phyloP scores from a whole-genome alignment of 1,140 invertebrate genomes.

The Nylanderia fulva region DNA sequence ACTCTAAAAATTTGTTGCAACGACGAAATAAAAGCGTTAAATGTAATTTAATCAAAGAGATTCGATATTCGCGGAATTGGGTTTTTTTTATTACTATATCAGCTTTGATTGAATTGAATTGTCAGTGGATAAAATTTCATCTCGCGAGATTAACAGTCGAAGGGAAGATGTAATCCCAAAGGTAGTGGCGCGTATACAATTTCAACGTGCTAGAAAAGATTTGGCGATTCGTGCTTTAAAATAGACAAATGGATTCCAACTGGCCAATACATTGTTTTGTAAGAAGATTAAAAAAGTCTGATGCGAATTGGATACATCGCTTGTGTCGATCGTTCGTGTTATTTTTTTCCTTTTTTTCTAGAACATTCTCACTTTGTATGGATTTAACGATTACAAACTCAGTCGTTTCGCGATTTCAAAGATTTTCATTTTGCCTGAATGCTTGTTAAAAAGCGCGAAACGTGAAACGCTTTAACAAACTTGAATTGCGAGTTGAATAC shows the following conservation, averaged over 20 bases:
- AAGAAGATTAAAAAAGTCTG: slow-evolving; percentile 58
- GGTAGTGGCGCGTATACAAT: slow-evolving; percentile 24
- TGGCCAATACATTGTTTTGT: slow-evolving; percentile 23
- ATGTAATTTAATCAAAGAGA: slow-evolving; percentile 29
- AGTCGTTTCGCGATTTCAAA: slow-evolving; percentile 1
- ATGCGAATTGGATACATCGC: slow-evolving; percentile 10
- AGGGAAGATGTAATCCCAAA: slow-evolving; percentile 37
- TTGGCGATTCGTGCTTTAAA: slow-evolving; percentile 22
- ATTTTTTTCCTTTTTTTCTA: not conserved
- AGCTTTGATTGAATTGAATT: slow-evolving; percentile 49
- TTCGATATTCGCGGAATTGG: not conserved
- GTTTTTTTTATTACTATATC: slow-evolving; percentile 11
- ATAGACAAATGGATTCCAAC: slow-evolving; percentile 24
- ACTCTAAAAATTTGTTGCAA: not conserved
- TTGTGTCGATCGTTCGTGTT: slow-evolving; percentile 4
- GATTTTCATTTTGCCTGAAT: slow-evolving; percentile 39
- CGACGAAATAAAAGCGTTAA: slow-evolving; percentile 6
- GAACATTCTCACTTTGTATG: slow-evolving; percentile 25
- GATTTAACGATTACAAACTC: slow-evolving; percentile 28
- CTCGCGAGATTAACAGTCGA: slow-evolving; percentile 43
- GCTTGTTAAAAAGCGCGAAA: not conserved
- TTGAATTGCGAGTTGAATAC: slow-evolving; percentile 27
- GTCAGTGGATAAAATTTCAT: slow-evolving; percentile 18
- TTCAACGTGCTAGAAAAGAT: slow-evolving; percentile 28
- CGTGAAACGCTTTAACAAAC: slow-evolving; percentile 11